Evolutionary conservation across 2,797 vertebrate species (phyloP).

Genomic region (Gephyroberyx darwinii): DNA sequence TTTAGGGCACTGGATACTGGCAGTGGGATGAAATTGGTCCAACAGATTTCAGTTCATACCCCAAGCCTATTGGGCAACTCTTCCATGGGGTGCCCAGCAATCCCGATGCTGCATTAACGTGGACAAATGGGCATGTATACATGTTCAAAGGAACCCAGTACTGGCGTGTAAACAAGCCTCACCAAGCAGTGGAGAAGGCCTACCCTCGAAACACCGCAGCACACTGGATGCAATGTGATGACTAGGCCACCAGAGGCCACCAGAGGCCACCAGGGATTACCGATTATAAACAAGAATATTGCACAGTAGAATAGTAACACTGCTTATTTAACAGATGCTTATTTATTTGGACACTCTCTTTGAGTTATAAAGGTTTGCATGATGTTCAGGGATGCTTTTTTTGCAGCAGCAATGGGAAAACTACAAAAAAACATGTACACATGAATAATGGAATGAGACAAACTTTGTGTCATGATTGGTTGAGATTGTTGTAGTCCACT

Average conservation of each 20-base stretch:
- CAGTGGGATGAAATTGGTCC: constrained; percentile 85
- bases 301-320: not conserved
- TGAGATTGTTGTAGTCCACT: not conserved
- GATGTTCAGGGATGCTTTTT: not conserved
- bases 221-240: constrained; percentile 83
- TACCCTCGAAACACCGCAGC: constrained; percentile 74
- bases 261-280: constrained; percentile 40
- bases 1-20: constrained; percentile 86
- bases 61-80: constrained; percentile 78
- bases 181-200: constrained; percentile 75
- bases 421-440: not conserved
- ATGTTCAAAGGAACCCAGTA: constrained; percentile 83
- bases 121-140: constrained; percentile 80
- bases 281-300: constrained; percentile 21
- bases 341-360: constrained; percentile 29
- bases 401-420: not conserved
- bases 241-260: constrained; percentile 70
- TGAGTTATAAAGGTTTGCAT: not conserved
- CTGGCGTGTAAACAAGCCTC: constrained; percentile 78
- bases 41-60: constrained; percentile 75
- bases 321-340: not conserved
- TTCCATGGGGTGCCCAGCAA: constrained; percentile 77
- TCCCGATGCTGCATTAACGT: constrained; percentile 78
- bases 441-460: not conserved
- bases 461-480: not conserved